These are phyloP conservation scores for Rhopalosiphum padi DNA, from an alignment of 1,140 invertebrate species.

Conservation along the genomic window DNA sequence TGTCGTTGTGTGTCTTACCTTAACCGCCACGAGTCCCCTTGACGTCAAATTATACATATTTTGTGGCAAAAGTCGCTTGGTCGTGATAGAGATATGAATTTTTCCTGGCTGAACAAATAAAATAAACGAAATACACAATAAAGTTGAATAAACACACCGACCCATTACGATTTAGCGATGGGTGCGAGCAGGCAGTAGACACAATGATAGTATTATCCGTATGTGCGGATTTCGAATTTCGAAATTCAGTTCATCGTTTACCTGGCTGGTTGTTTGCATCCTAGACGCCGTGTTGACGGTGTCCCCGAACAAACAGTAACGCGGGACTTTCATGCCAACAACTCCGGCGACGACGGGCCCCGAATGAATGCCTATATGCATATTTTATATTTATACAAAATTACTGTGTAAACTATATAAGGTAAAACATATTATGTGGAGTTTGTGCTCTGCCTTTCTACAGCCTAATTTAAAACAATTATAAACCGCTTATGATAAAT, in stretches of 20 bases:
- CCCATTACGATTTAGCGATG: neutral
- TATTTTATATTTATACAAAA: neutral
- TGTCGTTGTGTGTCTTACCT: conserved; percentile 68
- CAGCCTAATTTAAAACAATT: too few relatives aligned
- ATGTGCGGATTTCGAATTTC: neutral
- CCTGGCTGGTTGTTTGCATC: conserved; percentile 81
- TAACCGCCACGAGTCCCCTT: conserved; percentile 75
- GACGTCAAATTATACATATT: conserved; percentile 70
- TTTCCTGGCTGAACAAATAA: conserved; percentile 68
- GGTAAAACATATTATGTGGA: too few relatives aligned
- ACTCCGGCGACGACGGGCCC: conserved; percentile 85
- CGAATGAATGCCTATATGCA: conserved; percentile 71
- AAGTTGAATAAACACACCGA: neutral
- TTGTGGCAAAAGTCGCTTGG: conserved; percentile 68
- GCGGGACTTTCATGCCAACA: conserved; percentile 76
- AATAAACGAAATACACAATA: neutral
- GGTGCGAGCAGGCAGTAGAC: too few relatives aligned
- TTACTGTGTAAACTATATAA: too few relatives aligned
- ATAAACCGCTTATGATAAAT: too few relatives aligned
- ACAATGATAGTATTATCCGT: neutral
- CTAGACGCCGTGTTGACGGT: conserved; percentile 86
- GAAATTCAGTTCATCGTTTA: conserved; percentile 62
- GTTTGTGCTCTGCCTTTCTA: too few relatives aligned
- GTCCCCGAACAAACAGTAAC: conserved; percentile 86
- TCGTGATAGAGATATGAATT: conserved; percentile 76